Conservation (phyloP, 1,140 invertebrate genomes). For the Bombus confusus region DNA sequence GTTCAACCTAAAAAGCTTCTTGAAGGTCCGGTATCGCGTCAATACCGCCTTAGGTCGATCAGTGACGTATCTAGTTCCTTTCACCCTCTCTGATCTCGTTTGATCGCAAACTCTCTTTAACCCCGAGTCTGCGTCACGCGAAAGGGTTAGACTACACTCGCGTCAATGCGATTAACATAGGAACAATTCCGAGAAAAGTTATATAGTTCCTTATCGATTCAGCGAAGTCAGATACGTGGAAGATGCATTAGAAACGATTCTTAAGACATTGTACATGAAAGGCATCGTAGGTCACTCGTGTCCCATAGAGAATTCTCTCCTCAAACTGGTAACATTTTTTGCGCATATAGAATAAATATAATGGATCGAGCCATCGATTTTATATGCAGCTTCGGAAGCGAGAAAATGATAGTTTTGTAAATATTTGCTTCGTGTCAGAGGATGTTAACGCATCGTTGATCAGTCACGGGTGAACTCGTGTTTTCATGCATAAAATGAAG, state of each 20-base stretch:
- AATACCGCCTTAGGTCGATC: slow-evolving; percentile 3
- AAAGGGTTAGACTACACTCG: neutral
- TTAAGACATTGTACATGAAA: neutral
- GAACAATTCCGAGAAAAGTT: slow-evolving; percentile 2
- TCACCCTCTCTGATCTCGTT: slow-evolving; percentile 32
- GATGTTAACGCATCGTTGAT: too few species aligned
- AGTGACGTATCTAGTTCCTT: neutral
- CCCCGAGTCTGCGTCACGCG: slow-evolving; percentile 6
- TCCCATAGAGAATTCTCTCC: neutral
- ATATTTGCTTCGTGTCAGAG: neutral
- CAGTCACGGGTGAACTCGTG: too few species aligned
- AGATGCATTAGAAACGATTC: neutral
- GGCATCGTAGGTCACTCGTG: accelerated
- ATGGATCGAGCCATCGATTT: neutral
- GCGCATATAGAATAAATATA: neutral
- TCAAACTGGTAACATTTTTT: neutral
- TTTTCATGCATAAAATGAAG: too few species aligned
- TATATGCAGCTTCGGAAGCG: neutral
- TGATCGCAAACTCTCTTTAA: slow-evolving; percentile 21
- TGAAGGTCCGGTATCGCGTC: slow-evolving; percentile 13
- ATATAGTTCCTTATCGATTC: neutral
- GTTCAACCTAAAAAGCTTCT: slow-evolving; percentile 16
- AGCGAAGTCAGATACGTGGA: neutral
- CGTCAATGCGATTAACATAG: neutral
- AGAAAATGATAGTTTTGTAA: neutral